Evolutionary conservation across 2,888 invertebrate species (phyloP), one percentile per base, ranked within the genome.

Genomic region (Zonitis immaculata): DNA sequence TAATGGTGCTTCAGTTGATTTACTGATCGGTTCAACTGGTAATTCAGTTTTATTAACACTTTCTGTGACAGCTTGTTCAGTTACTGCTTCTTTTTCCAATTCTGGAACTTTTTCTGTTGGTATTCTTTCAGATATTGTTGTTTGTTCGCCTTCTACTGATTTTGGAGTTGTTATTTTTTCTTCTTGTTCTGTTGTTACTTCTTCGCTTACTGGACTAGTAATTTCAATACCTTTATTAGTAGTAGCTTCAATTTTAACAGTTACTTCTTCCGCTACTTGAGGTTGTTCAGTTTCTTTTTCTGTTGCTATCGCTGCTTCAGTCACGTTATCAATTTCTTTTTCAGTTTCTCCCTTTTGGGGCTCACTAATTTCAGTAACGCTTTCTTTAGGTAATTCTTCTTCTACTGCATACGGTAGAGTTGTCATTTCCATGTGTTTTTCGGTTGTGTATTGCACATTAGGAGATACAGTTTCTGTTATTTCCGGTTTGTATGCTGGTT

Each of bases 261-360:
- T 45, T 28, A 12, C 45, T 18, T 11, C 14, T 45, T 50, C 50
- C 1, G 32, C n/a, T n/a, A n/a, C n/a, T n/a, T n/a, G 5, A 26
- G 28, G 46, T 20, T 25, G 45, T 45, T 22, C 11, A 9, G 39
- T 47, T 44, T 26, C 48, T 30, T 3, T n/a, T 35, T 44, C 47
- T 25, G 26, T 49, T 32, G 30, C 44, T 46, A 50, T 22, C 51
- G 57, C 49, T 35, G 46, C 48, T 30, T 55, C 54, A 46, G 51
- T 39, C 44, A 58, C 51, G 11, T 53, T 18, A 20, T 43, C 49
- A 9, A 44, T 45, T 44, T 64, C 58, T 9, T 60, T 51, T 54
- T 50, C 56, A 22, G 52, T 53, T 25, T 56, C 49, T 42, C 62
- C 51, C 46, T 57, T 58, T 51, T 60, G 51, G 44, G 39, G 14